These are phyloP conservation scores for Lepidurus packardi DNA, from an alignment of 1,140 invertebrate genomes.

Conservation along the genomic window DNA sequence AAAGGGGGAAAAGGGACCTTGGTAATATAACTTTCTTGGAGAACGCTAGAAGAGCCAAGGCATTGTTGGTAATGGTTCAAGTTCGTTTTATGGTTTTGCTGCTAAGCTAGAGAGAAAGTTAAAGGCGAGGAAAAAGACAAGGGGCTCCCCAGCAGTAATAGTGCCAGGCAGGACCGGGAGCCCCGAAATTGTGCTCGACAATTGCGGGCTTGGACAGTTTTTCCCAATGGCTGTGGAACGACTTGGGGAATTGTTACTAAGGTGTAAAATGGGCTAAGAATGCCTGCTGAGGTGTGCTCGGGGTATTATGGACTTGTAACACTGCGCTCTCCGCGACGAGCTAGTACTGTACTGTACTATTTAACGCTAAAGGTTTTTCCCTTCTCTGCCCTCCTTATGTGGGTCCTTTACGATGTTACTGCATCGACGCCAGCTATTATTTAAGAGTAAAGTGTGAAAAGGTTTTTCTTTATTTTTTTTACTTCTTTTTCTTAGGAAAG, in stretches of 20 bases:
- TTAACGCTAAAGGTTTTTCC: neutral
- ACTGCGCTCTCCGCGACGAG: neutral
- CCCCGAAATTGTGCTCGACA: neutral
- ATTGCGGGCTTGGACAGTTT: constrained; percentile 7
- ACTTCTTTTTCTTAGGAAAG: neutral
- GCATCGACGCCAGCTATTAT: neutral
- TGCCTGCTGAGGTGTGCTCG: neutral
- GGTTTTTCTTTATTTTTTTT: neutral
- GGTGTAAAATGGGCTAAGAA: constrained; percentile 2
- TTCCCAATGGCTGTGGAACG: neutral
- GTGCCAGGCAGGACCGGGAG: neutral
- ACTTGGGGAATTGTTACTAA: neutral
- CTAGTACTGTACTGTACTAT: neutral
- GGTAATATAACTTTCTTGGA: neutral
- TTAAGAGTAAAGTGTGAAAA: neutral
- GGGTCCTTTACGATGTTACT: neutral
- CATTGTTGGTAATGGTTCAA: constrained; percentile 4
- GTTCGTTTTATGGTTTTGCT: neutral
- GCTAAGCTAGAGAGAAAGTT: neutral
- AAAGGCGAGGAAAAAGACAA: neutral
- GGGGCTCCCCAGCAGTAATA: neutral
- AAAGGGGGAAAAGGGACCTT: neutral
- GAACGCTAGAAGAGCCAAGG: neutral
- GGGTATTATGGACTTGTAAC: neutral
- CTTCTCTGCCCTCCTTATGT: neutral